Conservation (phyloP, 1,140 invertebrate species). For the Tetragnatha versicolor region DNA sequence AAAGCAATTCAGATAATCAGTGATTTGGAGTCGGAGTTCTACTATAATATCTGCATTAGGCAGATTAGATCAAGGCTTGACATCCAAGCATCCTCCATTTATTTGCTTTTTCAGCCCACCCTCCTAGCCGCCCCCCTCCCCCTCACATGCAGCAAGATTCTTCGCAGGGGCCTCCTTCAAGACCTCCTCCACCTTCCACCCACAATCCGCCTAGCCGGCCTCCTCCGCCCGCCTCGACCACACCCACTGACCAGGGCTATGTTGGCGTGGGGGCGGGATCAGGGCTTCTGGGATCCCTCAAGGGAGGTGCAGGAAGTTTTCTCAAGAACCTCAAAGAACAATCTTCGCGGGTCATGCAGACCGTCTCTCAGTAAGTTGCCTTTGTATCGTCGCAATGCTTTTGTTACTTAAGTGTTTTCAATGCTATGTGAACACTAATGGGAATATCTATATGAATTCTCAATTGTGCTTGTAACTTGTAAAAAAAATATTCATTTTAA, state of each 20-base stretch:
- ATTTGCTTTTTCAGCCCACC: constrained; percentile 16
- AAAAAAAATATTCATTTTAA: too few species aligned
- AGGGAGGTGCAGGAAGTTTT: constrained; percentile 83
- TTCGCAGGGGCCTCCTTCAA: neutral
- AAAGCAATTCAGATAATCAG: too few species aligned
- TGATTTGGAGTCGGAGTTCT: too few species aligned
- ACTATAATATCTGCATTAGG: too few species aligned
- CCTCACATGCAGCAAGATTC: neutral
- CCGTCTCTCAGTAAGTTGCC: constrained; percentile 86
- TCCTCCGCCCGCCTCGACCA: neutral
- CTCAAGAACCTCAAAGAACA: constrained; percentile 95
- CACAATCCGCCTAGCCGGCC: neutral
- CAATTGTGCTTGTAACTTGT: too few species aligned
- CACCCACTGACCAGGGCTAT: neutral
- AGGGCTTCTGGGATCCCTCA: constrained; percentile 78
- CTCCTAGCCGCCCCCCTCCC: neutral
- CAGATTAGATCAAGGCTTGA: too few species aligned
- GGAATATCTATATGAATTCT: too few species aligned
- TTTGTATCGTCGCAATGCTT: too few species aligned
- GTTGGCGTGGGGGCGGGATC: constrained; percentile 67
- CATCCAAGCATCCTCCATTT: neutral
- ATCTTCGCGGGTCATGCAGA: constrained; percentile 94
- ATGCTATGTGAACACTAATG: too few species aligned
- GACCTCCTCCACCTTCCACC: constrained; percentile 27
- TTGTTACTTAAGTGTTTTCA: too few species aligned